Evolutionary conservation across 1,140 invertebrate species (phyloP), one percentile per base, ranked within the genome.

Genomic region (Drosophila insularis): DNA sequence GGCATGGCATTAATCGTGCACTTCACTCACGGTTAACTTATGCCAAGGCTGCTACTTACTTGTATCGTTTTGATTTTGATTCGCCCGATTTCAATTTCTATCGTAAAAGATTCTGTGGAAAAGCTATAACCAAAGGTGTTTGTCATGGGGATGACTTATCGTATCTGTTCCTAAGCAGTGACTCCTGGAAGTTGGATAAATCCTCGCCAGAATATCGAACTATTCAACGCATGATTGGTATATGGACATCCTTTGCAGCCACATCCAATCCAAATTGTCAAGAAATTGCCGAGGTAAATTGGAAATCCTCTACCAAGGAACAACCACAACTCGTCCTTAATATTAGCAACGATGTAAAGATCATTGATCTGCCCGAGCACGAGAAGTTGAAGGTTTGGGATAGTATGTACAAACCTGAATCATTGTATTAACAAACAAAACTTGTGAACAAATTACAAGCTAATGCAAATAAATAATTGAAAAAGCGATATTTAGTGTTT

Each of bases 61-160:
- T 90, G 5, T 93, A 93, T 70, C 87, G 92, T 43, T 92, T 93
- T 61, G 90, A 92, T 50, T 80, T 93, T 23, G 91, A 92, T 53
- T 90, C 92, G 0, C 76, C 84, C 6, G 53, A 74, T n/a, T 91
- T 90, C 11, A 92, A 92, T 62, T 85, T 91, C 54, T 77, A 69
- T 39, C 77, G 91, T 4, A 8, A 58, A 75, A 92, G 92, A 32
- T 91, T 90, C 43, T 90, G 89, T 39, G 90, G 80, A 1, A 70
- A 85, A 6, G 75, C 81, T 2, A 66, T 86, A 1, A 71, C 78
- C 21, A 14, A 39, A 14, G 90, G 90, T 0, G 93, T 93, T 5
- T 92, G 92, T 70, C 95, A 95, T 84, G 93, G 92, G 0, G 95
- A 95, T 67, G 95, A 95, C 62, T 27, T 95, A 0, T 93, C 93